These are phyloP conservation scores for Margaritifera margaritifera DNA, from an alignment of 2,888 invertebrate species.

Conservation along the genomic window DNA sequence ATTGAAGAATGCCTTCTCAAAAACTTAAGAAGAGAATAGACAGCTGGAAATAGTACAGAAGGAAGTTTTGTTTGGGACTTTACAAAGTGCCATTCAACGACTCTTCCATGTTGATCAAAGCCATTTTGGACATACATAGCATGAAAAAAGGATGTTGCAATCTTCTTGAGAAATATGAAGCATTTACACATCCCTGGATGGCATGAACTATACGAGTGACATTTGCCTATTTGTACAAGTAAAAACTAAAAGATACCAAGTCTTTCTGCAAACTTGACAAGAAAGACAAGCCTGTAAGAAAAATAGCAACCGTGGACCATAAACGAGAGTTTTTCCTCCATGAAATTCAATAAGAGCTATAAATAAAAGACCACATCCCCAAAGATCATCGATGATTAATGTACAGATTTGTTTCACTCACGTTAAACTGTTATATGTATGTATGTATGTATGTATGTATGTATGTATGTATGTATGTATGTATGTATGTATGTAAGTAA, in stretches of 20 bases:
- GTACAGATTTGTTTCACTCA: not conserved
- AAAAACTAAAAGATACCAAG: too few relatives aligned
- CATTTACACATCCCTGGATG: not conserved
- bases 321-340: too few relatives aligned
- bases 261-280: too few relatives aligned
- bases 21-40: too few relatives aligned
- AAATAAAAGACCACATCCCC: too few relatives aligned
- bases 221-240: too few relatives aligned
- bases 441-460: too few relatives aligned
- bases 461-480: not conserved
- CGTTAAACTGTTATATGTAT: not conserved
- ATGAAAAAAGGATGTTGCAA: not conserved
- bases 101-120: not conserved
- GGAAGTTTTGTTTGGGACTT: too few relatives aligned
- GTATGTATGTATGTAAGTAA: not conserved
- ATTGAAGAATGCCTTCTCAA: too few relatives aligned
- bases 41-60: too few relatives aligned
- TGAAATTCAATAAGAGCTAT: too few relatives aligned
- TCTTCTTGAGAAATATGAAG: not conserved
- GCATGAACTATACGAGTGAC: too few relatives aligned
- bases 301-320: not conserved
- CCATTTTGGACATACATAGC: not conserved
- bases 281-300: not conserved
- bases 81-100: not conserved
- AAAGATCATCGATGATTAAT: not conserved